Evolutionary conservation across 92 coral and sea anemone genomes (phyloP), one percentile per base, ranked within the genome.

Genomic region (Palythoa grandis): DNA sequence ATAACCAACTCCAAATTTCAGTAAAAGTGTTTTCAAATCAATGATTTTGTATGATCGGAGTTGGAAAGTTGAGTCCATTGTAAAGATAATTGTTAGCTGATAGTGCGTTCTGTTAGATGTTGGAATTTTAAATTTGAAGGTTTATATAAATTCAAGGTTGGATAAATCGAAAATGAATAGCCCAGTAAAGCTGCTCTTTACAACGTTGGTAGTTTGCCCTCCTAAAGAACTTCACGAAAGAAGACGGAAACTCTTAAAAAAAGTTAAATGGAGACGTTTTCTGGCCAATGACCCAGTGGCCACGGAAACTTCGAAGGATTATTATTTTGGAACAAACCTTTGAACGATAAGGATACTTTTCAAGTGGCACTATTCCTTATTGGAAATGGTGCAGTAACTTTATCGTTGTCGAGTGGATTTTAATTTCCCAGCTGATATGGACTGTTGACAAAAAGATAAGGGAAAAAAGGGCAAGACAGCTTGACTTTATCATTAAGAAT

Each of bases 221-320:
- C 75, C 4, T 29, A 35, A 39, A 39, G 75, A 70, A 70, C 50
- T 35, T 50, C n/a, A 71, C 48, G 19, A 38, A 40, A 71, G 29
- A 71, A 37, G 76, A 70, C 12, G 50, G 75, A 48, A 70, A 70
- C n/a, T 70, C 16, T 70, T 70, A n/a, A n/a, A 3, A 13, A 70
- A 70, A 70, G 75, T 70, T 37, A 24, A 70, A 70, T 17, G 75
- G 75, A 5, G 75, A 70, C 50, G 75, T 70, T 4, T 70, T 70
- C 50, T 70, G 75, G 75, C 9, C 47, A 29, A 70, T 70, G 75
- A 29, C 19, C 11, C 43, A 23, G 11, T 70, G 75, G 75, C 52
- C 75, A 70, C 47, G 50, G 47, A 70, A 70, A 24, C 11, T 70
- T 35, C 52, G 50, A 29, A 70, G 52, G 17, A 70, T 29, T 35